Percentiles rank a stretch among this genome's conserved stretches.
Evolutionary conservation across 1,140 invertebrate species (phyloP).

Genomic region (Tetramorium alpestre): DNA sequence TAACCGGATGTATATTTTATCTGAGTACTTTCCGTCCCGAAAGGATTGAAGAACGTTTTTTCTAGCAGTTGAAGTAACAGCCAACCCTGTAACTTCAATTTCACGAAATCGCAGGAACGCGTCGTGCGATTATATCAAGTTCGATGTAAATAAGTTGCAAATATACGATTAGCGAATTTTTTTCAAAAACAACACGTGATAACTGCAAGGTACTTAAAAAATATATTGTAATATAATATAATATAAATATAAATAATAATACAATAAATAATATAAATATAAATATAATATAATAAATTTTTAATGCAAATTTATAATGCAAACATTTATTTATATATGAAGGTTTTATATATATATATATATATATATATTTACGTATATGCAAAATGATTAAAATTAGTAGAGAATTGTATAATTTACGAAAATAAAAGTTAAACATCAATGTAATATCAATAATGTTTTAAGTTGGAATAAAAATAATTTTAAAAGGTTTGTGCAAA

Average conservation of each 20-base stretch:
- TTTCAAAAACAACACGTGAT: background rate
- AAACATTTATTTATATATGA: background rate
- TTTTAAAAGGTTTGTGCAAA: too few species aligned
- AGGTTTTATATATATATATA: background rate
- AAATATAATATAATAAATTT: background rate
- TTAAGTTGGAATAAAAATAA: background rate
- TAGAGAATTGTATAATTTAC: background rate
- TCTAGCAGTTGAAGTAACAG: constrained; percentile 7
- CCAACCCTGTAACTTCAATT: constrained; percentile 6
- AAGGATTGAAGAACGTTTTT: constrained; percentile 17
- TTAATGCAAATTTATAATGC: background rate
- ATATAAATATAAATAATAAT: background rate
- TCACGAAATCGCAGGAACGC: background rate
- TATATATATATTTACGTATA: too few species aligned
- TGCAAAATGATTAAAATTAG: background rate
- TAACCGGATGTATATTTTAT: constrained; percentile 41
- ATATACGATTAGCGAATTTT: background rate
- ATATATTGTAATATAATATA: background rate
- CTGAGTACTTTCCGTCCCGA: constrained; percentile 13
- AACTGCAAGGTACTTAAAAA: background rate
- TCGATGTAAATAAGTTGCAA: constrained; percentile 6
- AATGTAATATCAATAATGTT: background rate
- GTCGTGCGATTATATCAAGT: constrained; percentile 9
- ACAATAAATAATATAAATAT: too few species aligned
- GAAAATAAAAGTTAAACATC: background rate